Evolutionary conservation across 1,140 invertebrate species (phyloP).

Genomic region (Nylanderia fulva): DNA sequence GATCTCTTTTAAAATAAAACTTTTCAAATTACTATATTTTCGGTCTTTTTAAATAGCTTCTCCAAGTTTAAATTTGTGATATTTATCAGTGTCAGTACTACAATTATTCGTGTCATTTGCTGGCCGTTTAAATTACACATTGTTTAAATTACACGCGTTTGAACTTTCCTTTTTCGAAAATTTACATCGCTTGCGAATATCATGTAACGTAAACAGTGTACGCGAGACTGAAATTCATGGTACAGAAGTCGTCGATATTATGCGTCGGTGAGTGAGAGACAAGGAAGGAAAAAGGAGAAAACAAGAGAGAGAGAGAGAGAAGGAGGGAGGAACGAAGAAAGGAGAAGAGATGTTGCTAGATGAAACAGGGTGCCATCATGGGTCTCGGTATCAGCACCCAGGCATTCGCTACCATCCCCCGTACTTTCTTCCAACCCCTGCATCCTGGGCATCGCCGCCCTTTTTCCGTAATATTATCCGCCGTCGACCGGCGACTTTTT

Average conservation of each 20-base stretch:
- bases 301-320: neutral
- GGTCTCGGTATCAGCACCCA: conserved; percentile 74
- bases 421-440: conserved; percentile 63
- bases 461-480: conserved; percentile 48
- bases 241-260: conserved; percentile 69
- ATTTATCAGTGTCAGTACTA: neutral
- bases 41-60: neutral
- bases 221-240: conserved; percentile 60
- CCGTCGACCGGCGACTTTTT: conserved; percentile 19
- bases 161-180: conserved; percentile 1
- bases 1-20: neutral
- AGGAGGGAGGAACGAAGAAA: neutral
- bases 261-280: conserved; percentile 28
- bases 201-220: conserved; percentile 55
- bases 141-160: conserved; percentile 32
- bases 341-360: conserved; percentile 36
- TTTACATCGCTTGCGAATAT: conserved; percentile 60
- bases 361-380: conserved; percentile 54
- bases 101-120: conserved; percentile 49
- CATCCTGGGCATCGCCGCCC: conserved; percentile 54
- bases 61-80: neutral
- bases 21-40: neutral
- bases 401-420: conserved; percentile 70
- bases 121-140: conserved; percentile 29
- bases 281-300: neutral